A percentile compares a stretch with the other conserved stretches of the same genome.
Evolutionary conservation across 2,113 vertebrate species (phyloP).

Genomic region (Notechis scutatus): DNA sequence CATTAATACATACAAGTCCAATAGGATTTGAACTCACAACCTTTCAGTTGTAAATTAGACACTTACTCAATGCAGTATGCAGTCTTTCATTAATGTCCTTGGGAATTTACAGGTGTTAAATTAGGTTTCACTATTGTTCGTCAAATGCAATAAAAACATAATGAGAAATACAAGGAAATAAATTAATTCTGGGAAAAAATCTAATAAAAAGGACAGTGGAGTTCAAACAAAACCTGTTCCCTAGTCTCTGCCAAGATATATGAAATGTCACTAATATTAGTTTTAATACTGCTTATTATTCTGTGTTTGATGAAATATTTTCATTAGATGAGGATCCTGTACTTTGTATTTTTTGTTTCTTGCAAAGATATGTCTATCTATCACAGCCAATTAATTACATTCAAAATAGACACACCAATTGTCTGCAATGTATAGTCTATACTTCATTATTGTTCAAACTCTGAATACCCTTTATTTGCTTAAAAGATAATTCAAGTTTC

Average conservation of each 20-base stretch:
- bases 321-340: slow-evolving; percentile 36
- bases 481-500: neutral
- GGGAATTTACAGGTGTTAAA: slow-evolving; percentile 70
- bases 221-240: slow-evolving; percentile 62
- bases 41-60: slow-evolving; percentile 64
- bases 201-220: slow-evolving; percentile 58
- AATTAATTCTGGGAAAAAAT: slow-evolving; percentile 63
- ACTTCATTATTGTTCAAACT: neutral
- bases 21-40: slow-evolving; percentile 63
- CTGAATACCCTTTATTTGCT: neutral
- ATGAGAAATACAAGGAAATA: slow-evolving; percentile 67
- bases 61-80: slow-evolving; percentile 55
- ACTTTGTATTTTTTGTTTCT: slow-evolving; percentile 18
- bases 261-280: slow-evolving; percentile 60
- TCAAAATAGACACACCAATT: neutral
- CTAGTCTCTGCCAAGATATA: slow-evolving; percentile 56
- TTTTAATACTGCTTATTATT: slow-evolving; percentile 46
- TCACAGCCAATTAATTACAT: neutral
- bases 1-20: slow-evolving; percentile 58
- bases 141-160: slow-evolving; percentile 69
- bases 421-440: neutral
- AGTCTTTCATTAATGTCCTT: slow-evolving; percentile 61
- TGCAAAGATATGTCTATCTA: neutral
- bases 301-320: slow-evolving; percentile 56
- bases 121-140: slow-evolving; percentile 53